Conservation (phyloP, 2,888 invertebrate genomes). For the Coelopa pilipes region DNA sequence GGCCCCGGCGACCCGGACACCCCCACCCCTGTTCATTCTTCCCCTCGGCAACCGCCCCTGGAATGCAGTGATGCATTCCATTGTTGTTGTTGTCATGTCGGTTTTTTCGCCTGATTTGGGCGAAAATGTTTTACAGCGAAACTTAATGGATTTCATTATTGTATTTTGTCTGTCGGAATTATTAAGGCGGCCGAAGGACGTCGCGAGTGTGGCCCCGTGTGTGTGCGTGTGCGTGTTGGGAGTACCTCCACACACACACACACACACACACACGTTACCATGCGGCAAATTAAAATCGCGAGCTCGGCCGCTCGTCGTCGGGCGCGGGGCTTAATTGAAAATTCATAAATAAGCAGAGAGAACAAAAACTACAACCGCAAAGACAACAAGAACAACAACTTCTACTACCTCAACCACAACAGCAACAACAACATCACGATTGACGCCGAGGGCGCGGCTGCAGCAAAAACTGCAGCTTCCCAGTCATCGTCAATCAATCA, state of each 20-base stretch:
- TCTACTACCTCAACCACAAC: constrained; percentile 13
- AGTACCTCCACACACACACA: constrained; percentile 16
- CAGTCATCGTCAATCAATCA: constrained; percentile 30
- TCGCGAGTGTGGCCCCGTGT: background rate
- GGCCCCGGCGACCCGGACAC: too few species aligned
- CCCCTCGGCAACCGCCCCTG: too few species aligned
- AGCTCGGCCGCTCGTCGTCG: constrained; percentile 29
- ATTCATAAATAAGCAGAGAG: constrained; percentile 41
- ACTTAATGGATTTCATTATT: constrained; percentile 52
- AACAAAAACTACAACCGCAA: constrained; percentile 24
- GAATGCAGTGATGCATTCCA: background rate
- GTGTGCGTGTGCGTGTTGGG: background rate
- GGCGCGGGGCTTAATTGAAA: constrained; percentile 44
- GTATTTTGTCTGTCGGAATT: constrained; percentile 25
- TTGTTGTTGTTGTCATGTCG: background rate
- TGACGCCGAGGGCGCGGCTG: background rate
- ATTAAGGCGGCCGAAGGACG: constrained; percentile 9
- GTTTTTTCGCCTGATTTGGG: background rate
- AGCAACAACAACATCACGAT: background rate
- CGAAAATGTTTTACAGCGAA: constrained; percentile 38
- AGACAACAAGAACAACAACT: constrained; percentile 3
- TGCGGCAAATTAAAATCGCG: constrained; percentile 16
- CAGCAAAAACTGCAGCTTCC: constrained; percentile 3
- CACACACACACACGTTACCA: constrained; percentile 27
- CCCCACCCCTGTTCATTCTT: background rate